Percentiles rank a stretch among this genome's conserved stretches.
Evolutionary conservation across 2,888 invertebrate genomes (phyloP).

Genomic region (Leptothorax acervorum): DNA sequence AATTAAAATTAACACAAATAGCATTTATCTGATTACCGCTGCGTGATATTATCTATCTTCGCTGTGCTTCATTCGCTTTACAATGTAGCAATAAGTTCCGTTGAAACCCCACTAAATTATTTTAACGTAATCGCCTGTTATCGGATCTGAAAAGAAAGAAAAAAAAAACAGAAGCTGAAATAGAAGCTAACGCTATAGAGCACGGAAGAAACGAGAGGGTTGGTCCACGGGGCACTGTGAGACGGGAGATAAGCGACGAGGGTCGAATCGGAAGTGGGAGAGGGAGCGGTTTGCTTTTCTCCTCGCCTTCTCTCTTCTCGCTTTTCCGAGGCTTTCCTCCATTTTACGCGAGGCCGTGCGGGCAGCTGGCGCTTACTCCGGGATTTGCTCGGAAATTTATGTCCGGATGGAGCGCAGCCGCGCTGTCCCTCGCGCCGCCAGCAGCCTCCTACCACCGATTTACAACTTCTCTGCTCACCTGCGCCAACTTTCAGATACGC

Average conservation of each 20-base stretch:
- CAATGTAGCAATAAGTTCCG: constrained; percentile 25
- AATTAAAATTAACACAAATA: constrained; percentile 22
- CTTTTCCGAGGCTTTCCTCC: constrained; percentile 62
- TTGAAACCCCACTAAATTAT: constrained; percentile 41
- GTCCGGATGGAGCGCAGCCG: constrained; percentile 72
- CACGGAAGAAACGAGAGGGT: constrained; percentile 31
- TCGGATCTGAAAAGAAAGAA: constrained; percentile 18
- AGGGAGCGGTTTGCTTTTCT: constrained; percentile 62
- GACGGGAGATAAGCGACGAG: constrained; percentile 65
- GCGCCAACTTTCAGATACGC: constrained; percentile 62
- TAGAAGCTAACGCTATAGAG: constrained; percentile 32
- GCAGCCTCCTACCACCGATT: constrained; percentile 62
- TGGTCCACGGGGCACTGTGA: constrained; percentile 18
- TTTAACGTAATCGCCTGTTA: constrained; percentile 49
- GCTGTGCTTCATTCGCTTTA: background rate
- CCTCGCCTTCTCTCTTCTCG: constrained; percentile 49
- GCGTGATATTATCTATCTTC: background rate
- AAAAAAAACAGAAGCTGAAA: constrained; percentile 33
- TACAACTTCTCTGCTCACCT: constrained; percentile 70
- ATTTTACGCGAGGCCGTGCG: constrained; percentile 65
- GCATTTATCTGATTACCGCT: background rate
- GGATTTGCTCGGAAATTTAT: constrained; percentile 78
- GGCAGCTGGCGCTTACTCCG: constrained; percentile 76
- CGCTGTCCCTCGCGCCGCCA: constrained; percentile 54
- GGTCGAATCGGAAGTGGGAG: constrained; percentile 57